Percentiles rank a stretch among this genome's conserved stretches.
Evolutionary conservation across 2,113 vertebrate species (phyloP).

Genomic region (Balaenoptera acutorostrata): DNA sequence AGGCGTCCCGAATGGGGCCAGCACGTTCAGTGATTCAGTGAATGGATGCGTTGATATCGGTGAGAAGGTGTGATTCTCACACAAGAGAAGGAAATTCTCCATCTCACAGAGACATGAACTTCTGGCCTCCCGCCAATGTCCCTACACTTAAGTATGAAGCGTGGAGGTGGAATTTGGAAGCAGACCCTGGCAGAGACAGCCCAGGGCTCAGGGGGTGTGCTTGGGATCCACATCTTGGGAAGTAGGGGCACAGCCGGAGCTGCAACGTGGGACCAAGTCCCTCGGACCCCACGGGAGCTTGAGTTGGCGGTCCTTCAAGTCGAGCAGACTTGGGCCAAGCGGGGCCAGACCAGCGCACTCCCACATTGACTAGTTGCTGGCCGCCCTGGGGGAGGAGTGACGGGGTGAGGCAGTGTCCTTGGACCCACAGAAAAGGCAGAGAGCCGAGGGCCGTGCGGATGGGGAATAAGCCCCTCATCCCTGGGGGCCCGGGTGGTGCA

Average conservation of each 20-base stretch:
- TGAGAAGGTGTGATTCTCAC: background rate
- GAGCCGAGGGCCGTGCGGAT: accelerated
- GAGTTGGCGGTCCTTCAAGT: background rate
- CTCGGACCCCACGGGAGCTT: accelerated
- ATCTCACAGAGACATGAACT: background rate
- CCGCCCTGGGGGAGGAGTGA: too few species aligned
- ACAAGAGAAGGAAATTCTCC: background rate
- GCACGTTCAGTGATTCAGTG: accelerated
- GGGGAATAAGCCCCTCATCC: accelerated
- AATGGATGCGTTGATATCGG: too few species aligned
- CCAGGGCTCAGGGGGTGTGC: too few species aligned
- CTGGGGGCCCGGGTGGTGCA: accelerated
- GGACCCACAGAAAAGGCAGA: accelerated
- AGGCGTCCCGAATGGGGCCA: background rate
- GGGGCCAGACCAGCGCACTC: background rate
- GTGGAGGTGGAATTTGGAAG: accelerated
- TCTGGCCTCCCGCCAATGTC: background rate
- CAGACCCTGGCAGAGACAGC: background rate
- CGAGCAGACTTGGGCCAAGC: accelerated
- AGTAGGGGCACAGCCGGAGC: background rate
- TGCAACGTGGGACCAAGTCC: too few species aligned
- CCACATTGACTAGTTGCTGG: accelerated
- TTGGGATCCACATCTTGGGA: background rate
- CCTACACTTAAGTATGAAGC: accelerated
- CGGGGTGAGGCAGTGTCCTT: accelerated